These are phyloP conservation scores for Philaenus spumarius DNA, from an alignment of 1,140 invertebrate species.

Conservation along the genomic window DNA sequence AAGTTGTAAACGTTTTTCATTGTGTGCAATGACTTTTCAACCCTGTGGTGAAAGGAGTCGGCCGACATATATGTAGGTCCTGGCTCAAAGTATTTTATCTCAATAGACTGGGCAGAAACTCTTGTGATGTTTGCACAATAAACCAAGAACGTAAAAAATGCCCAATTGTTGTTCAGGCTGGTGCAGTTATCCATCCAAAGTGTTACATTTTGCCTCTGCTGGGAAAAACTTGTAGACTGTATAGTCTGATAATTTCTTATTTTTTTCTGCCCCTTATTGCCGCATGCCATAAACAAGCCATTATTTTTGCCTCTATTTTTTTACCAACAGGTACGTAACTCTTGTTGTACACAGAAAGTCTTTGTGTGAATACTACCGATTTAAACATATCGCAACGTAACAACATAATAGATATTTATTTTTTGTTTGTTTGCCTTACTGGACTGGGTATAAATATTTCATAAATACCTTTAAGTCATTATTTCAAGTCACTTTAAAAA, in stretches of 20 bases:
- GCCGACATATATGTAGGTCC: slow-evolving; percentile 33
- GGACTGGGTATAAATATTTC: too few species aligned
- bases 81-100: slow-evolving; percentile 29
- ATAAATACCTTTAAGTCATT: too few species aligned
- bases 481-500: too few species aligned
- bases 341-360: neutral
- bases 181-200: too few species aligned
- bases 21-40: slow-evolving; percentile 17
- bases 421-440: too few species aligned
- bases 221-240: neutral
- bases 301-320: too few species aligned
- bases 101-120: slow-evolving; percentile 12
- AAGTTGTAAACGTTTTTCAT: slow-evolving; percentile 5
- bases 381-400: neutral
- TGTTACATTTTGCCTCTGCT: neutral
- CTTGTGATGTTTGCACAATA: neutral
- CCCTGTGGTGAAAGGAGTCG: slow-evolving; percentile 33
- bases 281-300: too few species aligned
- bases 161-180: neutral
- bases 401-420: too few species aligned
- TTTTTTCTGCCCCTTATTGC: too few species aligned
- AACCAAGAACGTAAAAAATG: neutral
- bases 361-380: neutral
- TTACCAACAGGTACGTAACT: too few species aligned
- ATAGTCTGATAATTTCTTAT: neutral